A percentile compares a stretch with the other conserved stretches of the same genome.
phyloP scores from a whole-genome alignment of 2,113 vertebrate species.

The Peucedramus taeniatus region DNA sequence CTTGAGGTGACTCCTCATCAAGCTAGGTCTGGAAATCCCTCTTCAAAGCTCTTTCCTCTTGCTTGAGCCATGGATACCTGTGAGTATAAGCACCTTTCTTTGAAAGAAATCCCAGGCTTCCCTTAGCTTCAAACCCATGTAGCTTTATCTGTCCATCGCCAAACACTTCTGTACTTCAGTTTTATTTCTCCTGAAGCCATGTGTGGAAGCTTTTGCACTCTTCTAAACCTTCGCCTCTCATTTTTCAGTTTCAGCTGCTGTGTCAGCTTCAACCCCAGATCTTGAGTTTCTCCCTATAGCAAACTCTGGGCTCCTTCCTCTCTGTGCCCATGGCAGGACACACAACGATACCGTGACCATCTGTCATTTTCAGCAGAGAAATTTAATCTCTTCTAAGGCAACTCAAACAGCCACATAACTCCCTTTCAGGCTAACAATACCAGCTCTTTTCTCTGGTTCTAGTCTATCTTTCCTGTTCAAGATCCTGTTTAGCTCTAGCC shows the following conservation, averaged over 20 bases:
- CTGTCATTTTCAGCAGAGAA: background rate
- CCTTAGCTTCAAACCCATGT: background rate
- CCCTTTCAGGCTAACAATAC: background rate
- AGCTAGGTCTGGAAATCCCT: background rate
- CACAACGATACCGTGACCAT: rapidly evolving
- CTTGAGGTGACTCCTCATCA: background rate
- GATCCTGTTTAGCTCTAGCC: background rate
- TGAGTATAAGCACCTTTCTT: background rate
- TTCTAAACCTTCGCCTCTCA: background rate
- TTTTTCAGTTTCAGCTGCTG: background rate
- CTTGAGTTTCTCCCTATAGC: background rate
- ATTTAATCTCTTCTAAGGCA: background rate
- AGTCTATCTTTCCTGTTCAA: background rate
- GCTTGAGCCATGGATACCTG: background rate
- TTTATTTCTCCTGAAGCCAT: background rate
- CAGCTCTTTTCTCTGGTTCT: background rate
- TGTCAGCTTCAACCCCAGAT: background rate
- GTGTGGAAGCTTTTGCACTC: background rate
- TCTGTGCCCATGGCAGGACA: background rate
- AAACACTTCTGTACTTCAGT: background rate
- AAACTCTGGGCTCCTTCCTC: background rate
- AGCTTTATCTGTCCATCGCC: background rate
- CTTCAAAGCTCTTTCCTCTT: background rate
- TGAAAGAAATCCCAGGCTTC: background rate
- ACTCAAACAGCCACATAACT: background rate